These are phyloP conservation scores for Proisotoma minuta DNA, from an alignment of 2,888 invertebrate species.

Conservation along the genomic window DNA sequence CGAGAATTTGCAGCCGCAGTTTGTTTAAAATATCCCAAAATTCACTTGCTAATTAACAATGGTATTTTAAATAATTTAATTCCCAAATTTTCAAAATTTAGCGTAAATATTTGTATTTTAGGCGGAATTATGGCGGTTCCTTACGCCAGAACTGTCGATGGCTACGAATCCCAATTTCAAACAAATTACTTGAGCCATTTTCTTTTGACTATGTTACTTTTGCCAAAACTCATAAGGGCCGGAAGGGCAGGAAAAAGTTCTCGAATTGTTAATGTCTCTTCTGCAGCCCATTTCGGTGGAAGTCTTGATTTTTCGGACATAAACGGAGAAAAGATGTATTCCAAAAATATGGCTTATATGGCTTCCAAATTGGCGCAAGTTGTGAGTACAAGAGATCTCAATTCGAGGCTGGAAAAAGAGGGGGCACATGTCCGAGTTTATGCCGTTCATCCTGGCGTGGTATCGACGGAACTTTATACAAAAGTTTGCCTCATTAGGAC, in stretches of 20 bases:
- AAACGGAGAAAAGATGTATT: constrained; percentile 52
- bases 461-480: constrained; percentile 75
- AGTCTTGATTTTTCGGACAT: constrained; percentile 72
- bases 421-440: constrained; percentile 61
- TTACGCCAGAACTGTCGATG: constrained; percentile 70
- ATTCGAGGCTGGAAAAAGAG: constrained; percentile 56
- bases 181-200: constrained; percentile 85
- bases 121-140: constrained; percentile 89
- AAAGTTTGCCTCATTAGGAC: constrained; percentile 61
- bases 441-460: constrained; percentile 81
- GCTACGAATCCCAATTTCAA: constrained; percentile 80
- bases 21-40: constrained; percentile 60
- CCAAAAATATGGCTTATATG: constrained; percentile 60
- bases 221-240: constrained; percentile 66
- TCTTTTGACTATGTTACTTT: constrained; percentile 70
- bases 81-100: not conserved
- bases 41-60: constrained; percentile 76
- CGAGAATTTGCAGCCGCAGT: constrained; percentile 66
- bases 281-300: constrained; percentile 71
- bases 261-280: constrained; percentile 80
- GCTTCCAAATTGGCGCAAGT: constrained; percentile 81
- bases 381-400: constrained; percentile 61
- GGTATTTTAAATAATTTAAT: constrained; percentile 53
- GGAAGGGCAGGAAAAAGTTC: constrained; percentile 57
- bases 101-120: constrained; percentile 47